Evolutionary conservation across 2,888 invertebrate species (phyloP), one percentile per base, ranked within the genome.

Genomic region (Zhengitettix transpicula): DNA sequence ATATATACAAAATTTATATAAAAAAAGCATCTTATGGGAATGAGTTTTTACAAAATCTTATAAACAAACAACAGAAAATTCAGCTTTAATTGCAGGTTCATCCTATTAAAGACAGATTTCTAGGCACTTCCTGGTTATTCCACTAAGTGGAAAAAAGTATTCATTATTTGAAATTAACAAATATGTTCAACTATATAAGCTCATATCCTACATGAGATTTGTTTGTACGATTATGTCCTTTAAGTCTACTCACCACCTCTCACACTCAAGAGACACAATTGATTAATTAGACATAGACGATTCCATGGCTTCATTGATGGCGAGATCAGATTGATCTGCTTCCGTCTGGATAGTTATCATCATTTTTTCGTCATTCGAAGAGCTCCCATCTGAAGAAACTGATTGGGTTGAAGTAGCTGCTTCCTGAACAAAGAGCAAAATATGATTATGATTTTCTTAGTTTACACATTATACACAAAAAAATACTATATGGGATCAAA

Each of bases 311-410:
- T 69, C 69, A 57, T 65, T 67, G 42, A 69, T 68, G 40, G 67
- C 64, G 55, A 70, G 62, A 56, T 76, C 81, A 1, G 79, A 74
- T 12, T 71, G 76, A 58, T 82, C 83, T 11, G 74, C 75, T 68
- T 83, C 82, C 8, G 82, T 78, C 65, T 81, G 83, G 57, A 85
- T 82, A 9, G 84, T 83, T 9, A 86, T 80, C 78, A 87, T 85
- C 81, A 87, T 86, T 71, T 87, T 86, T 66, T 85, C 85, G 66
- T 86, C 85, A 65, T 81, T 82, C 64, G 85, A 85, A 14, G 74
- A 75, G 62, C 84, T 85, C 67, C 85, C 86, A 0, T 85, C 84
- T 5, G 80, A 79, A 63, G 80, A 80, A 70, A 81, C 82, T 1
- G 81, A 81, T 67, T 85, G 85, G 1, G 85, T 85, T n/a, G 85